Evolutionary conservation across 1,140 invertebrate genomes (phyloP).

Genomic region (Aphidius gifuensis): DNA sequence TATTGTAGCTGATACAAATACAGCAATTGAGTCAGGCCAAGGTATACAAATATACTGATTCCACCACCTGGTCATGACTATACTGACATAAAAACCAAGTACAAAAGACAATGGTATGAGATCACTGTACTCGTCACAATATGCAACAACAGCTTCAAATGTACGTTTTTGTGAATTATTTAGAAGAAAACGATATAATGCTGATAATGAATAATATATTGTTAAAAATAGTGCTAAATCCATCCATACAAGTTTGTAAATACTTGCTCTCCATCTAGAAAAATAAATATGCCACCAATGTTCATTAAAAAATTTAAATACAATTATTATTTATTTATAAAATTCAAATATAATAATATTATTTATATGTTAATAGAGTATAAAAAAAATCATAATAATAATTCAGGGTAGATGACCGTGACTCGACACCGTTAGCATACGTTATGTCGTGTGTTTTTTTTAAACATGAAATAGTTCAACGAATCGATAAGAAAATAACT

Average conservation of each 20-base stretch:
- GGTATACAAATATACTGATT: constrained; percentile 78
- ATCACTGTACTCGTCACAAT: constrained; percentile 75
- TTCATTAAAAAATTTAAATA: background rate
- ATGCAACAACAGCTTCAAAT: constrained; percentile 75
- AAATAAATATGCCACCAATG: constrained; percentile 21
- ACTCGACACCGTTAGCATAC: background rate
- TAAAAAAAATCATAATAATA: background rate
- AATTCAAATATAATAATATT: background rate
- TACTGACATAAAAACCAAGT: constrained; percentile 87
- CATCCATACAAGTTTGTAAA: constrained; percentile 71
- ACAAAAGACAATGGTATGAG: constrained; percentile 84
- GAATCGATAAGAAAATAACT: no score
- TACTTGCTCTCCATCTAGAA: constrained; percentile 69
- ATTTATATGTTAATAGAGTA: background rate
- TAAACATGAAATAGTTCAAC: no score
- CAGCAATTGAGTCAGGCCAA: constrained; percentile 79
- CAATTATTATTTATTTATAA: no score
- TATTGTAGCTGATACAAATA: constrained; percentile 77
- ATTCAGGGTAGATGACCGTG: background rate
- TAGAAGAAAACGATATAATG: constrained; percentile 60
- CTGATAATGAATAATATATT: constrained; percentile 62
- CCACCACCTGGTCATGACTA: constrained; percentile 93
- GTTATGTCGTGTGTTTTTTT: background rate
- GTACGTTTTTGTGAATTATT: constrained; percentile 58
- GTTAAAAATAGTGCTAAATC: constrained; percentile 64